phyloP scores from a whole-genome alignment of 2,113 vertebrate genomes.

The Gadus chalcogrammus region DNA sequence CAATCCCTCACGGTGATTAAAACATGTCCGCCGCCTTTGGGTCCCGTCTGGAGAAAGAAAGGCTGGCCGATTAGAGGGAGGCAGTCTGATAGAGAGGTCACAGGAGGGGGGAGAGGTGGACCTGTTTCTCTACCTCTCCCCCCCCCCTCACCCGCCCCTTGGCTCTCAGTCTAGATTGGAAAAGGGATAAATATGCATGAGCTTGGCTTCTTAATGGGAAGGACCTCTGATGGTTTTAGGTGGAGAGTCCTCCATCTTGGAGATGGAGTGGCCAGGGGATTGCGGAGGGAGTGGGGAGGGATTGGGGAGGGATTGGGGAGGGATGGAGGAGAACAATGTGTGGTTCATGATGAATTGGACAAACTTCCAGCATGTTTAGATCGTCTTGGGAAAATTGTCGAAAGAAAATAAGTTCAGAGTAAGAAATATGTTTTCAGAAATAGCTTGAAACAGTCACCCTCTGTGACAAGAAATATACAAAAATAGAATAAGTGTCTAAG shows the following conservation, averaged over 20 bases:
- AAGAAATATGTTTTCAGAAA: background rate
- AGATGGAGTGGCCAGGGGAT: constrained; percentile 40
- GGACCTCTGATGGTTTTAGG: constrained; percentile 53
- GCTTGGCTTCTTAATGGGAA: constrained; percentile 45
- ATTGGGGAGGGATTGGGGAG: constrained; percentile 39
- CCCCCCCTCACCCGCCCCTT: background rate
- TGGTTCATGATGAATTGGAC: constrained; percentile 40
- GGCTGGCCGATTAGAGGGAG: constrained; percentile 56
- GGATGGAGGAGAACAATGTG: constrained; percentile 35
- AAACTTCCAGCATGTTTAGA: constrained; percentile 2
- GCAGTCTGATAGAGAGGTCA: constrained; percentile 42
- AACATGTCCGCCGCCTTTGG: constrained; percentile 60
- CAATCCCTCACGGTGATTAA: constrained; percentile 45
- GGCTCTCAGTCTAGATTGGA: constrained; percentile 58
- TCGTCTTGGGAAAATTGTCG: no score
- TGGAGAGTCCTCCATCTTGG: constrained; percentile 48
- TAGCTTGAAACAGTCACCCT: background rate
- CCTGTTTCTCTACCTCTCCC: constrained; percentile 28
- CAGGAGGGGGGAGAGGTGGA: constrained; percentile 47
- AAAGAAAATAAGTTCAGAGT: background rate
- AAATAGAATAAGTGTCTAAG: no score
- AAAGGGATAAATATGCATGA: constrained; percentile 72
- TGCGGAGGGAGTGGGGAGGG: constrained; percentile 40
- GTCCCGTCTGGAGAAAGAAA: constrained; percentile 10
- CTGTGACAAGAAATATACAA: no score